Percentiles rank a stretch among this genome's conserved stretches.
These are phyloP conservation scores for Cepaea hortensis DNA, from an alignment of 2,888 invertebrate species.

Conservation along the genomic window DNA sequence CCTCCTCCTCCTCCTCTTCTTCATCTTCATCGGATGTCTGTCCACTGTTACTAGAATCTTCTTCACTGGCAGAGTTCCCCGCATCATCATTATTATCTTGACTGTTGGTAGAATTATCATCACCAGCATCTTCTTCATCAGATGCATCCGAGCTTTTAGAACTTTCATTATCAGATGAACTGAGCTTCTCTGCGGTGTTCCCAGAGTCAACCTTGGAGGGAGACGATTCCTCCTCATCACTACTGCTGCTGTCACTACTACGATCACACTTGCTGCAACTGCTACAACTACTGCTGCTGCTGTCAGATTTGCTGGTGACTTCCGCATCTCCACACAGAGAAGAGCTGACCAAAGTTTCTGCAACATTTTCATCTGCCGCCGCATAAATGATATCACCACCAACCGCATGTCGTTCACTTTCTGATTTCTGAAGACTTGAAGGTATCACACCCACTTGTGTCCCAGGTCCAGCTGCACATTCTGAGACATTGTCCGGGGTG, in stretches of 20 bases:
- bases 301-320: neutral
- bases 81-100: neutral
- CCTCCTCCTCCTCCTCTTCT: slow-evolving; percentile 23
- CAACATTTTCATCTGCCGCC: neutral
- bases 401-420: too few species aligned
- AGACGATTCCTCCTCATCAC: neutral
- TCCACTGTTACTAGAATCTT: neutral
- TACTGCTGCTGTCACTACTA: slow-evolving; percentile 3
- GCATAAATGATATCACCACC: neutral
- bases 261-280: neutral
- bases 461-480: too few species aligned
- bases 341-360: neutral
- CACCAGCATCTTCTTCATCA: neutral
- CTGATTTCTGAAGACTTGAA: too few species aligned
- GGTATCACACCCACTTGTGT: neutral
- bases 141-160: neutral
- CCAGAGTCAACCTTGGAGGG: neutral
- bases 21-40: neutral
- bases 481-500: neutral
- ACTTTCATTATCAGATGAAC: neutral
- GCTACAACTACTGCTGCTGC: neutral
- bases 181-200: neutral
- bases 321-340: neutral
- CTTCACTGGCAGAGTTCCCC: neutral
- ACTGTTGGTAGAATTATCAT: neutral